Base-by-base conservation (phyloP, 2,797 vertebrate genomes). In the Phoxinus dragarum region DNA sequence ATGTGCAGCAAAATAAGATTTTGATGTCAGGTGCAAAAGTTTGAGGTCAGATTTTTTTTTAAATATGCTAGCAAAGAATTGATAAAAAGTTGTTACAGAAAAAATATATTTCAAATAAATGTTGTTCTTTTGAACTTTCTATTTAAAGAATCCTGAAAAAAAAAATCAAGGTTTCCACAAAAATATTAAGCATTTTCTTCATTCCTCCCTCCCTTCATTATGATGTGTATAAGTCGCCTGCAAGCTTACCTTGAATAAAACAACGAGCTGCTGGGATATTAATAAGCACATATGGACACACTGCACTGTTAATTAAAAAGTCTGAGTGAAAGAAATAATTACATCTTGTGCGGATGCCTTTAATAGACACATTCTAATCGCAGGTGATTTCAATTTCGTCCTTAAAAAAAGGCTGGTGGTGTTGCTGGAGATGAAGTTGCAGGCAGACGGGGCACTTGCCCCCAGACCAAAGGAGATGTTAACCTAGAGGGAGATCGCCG, bases 401-500 rank as follows among this genome's bases (percentile, higher is more conserved):
- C 61, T 84, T 84, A 56, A 56, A 76, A 82, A 83, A 80, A 87
- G 59, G 52, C 72, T 69, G 40, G 81, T 4, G 44, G 54, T 79
- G 75, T 79, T 84, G 36, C 56, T 83, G 56, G 77, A 81, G 82
- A 75, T 87, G 78, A 84, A 82, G 82, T 85, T 71, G 61, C 77
- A 80, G 85, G 78, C 59, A 85, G 83, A 78, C 16, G 47, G 76
- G 59, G 38, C 81, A 74, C 79, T 86, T 80, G 89, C 86, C 85
- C 66, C 52, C 80, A 78, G 34, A 79, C 59, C 72, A 85, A 72
- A 49, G 56, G 47, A 81, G 47, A 86, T 81, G 52, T 82, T 90
- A 88, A 91, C 86, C 91, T 89, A 77, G 74, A 86, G 85, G 68
- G 84, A 82, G 66, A 34, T 44, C 56, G 6, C 64, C 31, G 66